A percentile compares a stretch with the other conserved stretches of the same genome.
phyloP scores from a whole-genome alignment of 2,797 vertebrate species.

The Tokudaia muenninki region DNA sequence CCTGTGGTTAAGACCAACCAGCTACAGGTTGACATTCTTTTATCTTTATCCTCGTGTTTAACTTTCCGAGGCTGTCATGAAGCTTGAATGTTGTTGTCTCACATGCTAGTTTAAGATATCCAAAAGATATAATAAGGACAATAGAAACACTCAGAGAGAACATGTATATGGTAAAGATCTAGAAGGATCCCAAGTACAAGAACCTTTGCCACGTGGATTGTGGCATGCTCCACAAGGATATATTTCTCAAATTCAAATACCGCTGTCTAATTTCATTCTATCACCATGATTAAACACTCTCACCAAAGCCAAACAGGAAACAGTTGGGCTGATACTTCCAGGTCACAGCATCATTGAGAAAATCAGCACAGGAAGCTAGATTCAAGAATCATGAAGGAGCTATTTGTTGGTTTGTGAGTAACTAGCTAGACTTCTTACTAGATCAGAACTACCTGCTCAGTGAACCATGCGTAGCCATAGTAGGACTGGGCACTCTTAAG shows the following conservation, averaged over 20 bases:
- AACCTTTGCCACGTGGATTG: too few relatives aligned
- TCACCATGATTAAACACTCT: neutral
- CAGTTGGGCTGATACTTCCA: neutral
- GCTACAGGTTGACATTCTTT: neutral
- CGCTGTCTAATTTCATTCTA: neutral
- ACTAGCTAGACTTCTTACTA: neutral
- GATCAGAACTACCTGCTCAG: neutral
- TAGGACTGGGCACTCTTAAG: neutral
- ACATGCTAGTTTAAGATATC: neutral
- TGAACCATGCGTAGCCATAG: neutral
- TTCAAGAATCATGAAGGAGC: neutral
- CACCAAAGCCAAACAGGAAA: neutral
- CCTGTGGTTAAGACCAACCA: neutral
- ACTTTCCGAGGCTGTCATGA: neutral
- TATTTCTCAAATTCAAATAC: neutral
- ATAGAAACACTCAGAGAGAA: neutral
- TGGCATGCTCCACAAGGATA: too few relatives aligned
- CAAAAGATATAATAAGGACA: too few relatives aligned
- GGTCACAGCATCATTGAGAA: neutral
- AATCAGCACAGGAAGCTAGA: neutral
- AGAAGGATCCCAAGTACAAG: neutral
- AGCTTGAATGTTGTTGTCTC: neutral
- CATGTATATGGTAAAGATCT: neutral
- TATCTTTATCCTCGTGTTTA: neutral
- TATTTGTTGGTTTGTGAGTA: neutral